Evolutionary conservation across 2,113 vertebrate species (phyloP).

Genomic region (Alouatta palliata): DNA sequence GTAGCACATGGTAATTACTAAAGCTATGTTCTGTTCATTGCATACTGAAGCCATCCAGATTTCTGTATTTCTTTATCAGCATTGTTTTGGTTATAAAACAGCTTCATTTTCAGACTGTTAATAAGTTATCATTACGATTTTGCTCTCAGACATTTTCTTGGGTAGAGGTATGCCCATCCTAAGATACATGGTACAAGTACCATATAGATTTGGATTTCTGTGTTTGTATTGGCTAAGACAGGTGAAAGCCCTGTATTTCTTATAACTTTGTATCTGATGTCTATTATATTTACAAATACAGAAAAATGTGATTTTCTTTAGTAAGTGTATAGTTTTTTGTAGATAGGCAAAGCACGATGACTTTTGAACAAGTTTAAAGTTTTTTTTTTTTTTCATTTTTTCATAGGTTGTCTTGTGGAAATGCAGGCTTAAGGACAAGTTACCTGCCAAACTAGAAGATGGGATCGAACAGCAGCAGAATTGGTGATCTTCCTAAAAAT

Average conservation of each 20-base stretch:
- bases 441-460: slow-evolving; percentile 82
- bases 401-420: slow-evolving; percentile 66
- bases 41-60: not conserved
- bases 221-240: not conserved
- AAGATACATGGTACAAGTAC: not conserved
- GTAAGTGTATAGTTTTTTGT: not conserved
- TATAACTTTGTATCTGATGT: not conserved
- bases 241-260: not conserved
- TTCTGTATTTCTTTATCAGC: not conserved
- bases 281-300: not conserved
- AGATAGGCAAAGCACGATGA: not conserved
- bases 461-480: slow-evolving; percentile 97
- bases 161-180: not conserved
- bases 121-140: not conserved
- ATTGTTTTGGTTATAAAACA: not conserved
- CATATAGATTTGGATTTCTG: not conserved
- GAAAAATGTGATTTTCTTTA: not conserved
- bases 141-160: not conserved
- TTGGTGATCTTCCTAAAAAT: slow-evolving; percentile 93
- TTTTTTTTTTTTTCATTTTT: not conserved
- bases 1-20: not conserved
- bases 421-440: slow-evolving; percentile 83
- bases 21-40: not conserved
- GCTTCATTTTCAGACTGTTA: not conserved
- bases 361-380: slow-evolving; percentile 23